phyloP scores from a whole-genome alignment of 2,888 invertebrate species.

The Acholoe squamosa region DNA sequence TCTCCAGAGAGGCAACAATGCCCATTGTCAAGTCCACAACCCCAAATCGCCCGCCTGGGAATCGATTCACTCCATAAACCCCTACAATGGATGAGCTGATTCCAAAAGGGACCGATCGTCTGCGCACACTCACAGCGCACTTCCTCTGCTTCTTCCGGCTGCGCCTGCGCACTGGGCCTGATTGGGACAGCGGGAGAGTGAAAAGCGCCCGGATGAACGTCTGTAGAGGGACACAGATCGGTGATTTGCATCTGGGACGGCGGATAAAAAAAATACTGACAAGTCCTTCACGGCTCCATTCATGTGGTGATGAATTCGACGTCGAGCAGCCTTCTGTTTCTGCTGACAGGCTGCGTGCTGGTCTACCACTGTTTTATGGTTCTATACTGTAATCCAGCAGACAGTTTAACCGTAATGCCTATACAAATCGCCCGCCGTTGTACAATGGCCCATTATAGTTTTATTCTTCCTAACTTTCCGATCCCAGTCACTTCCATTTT shows the following conservation, averaged over 20 bases:
- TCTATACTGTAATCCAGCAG: too few relatives aligned
- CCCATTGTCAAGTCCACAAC: neutral
- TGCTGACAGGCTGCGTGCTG: too few relatives aligned
- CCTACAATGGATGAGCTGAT: neutral
- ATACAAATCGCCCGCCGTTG: too few relatives aligned
- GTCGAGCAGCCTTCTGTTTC: neutral
- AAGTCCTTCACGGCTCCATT: neutral
- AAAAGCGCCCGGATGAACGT: neutral
- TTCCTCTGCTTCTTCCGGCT: neutral
- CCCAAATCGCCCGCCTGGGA: neutral
- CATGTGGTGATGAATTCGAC: neutral
- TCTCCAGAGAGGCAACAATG: neutral
- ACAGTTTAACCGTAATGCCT: too few relatives aligned
- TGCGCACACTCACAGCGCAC: neutral
- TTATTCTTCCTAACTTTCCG: too few relatives aligned
- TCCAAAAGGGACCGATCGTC: neutral
- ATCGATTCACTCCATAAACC: conserved; percentile 6
- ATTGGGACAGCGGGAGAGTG: conserved; percentile 11
- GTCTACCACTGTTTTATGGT: too few relatives aligned
- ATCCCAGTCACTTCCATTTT: too few relatives aligned
- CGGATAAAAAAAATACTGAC: neutral
- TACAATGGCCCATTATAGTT: too few relatives aligned
- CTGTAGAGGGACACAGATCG: neutral
- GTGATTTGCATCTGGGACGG: conserved; percentile 28
- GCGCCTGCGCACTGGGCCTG: neutral